phyloP scores from a whole-genome alignment of 1,140 invertebrate species.

The Mylabris phalerata region DNA sequence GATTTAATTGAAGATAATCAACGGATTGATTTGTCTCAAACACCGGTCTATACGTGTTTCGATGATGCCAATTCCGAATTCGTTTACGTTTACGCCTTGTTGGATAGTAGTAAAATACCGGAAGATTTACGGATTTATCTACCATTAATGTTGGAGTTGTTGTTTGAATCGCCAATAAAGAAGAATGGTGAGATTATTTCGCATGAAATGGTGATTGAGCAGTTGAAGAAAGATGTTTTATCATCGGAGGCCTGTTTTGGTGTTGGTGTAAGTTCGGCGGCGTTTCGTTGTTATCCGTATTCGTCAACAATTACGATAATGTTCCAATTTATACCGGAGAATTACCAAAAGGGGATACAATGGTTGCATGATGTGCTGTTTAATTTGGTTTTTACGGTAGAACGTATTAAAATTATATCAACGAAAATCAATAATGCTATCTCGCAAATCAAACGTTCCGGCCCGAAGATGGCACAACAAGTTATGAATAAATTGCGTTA shows the following conservation, averaged over 20 bases:
- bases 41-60: slow-evolving; percentile 70
- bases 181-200: slow-evolving; percentile 53
- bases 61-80: slow-evolving; percentile 79
- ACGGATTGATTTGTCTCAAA: slow-evolving; percentile 53
- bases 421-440: slow-evolving; percentile 73
- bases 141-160: slow-evolving; percentile 60
- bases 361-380: slow-evolving; percentile 74
- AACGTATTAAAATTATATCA: slow-evolving; percentile 68
- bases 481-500: slow-evolving; percentile 58
- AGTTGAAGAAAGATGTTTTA: slow-evolving; percentile 68
- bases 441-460: slow-evolving; percentile 60
- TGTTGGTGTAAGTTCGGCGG: slow-evolving; percentile 35
- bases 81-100: slow-evolving; percentile 67
- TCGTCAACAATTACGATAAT: slow-evolving; percentile 52
- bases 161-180: slow-evolving; percentile 60
- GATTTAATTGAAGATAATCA: slow-evolving; percentile 48
- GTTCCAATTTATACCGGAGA: slow-evolving; percentile 60
- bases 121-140: slow-evolving; percentile 59
- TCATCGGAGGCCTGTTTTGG: slow-evolving; percentile 53
- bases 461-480: slow-evolving; percentile 51
- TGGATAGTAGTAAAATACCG: slow-evolving; percentile 64
- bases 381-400: slow-evolving; percentile 59
- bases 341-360: slow-evolving; percentile 67
- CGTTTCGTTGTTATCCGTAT: slow-evolving; percentile 50
- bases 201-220: slow-evolving; percentile 67